These are phyloP conservation scores for Neocloeon triangulifer DNA, from an alignment of 1,140 invertebrate genomes.

Conservation along the genomic window DNA sequence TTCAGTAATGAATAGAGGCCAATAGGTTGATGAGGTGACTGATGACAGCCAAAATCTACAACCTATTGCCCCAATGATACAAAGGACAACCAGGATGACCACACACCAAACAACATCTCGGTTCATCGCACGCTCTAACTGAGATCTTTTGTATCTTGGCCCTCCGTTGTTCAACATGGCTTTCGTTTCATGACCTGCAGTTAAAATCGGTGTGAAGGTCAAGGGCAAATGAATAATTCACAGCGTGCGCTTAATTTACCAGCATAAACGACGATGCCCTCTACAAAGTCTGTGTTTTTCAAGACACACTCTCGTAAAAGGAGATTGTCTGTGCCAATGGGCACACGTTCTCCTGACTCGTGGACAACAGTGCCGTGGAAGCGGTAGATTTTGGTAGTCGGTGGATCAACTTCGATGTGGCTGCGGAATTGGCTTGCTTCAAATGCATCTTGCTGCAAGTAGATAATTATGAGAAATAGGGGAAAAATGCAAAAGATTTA, in stretches of 20 bases:
- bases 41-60: constrained; percentile 62
- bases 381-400: constrained; percentile 87
- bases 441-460: constrained; percentile 42
- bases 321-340: constrained; percentile 80
- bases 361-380: constrained; percentile 80
- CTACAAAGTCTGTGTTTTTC: constrained; percentile 82
- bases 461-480: too few relatives aligned
- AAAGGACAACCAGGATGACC: constrained; percentile 72
- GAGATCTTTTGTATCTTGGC: constrained; percentile 82
- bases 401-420: constrained; percentile 70
- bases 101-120: constrained; percentile 93
- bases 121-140: constrained; percentile 84
- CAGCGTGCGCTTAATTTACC: too few relatives aligned
- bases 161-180: constrained; percentile 95
- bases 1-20: constrained; percentile 35
- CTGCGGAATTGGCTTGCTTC: constrained; percentile 61
- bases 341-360: constrained; percentile 49
- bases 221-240: too few relatives aligned
- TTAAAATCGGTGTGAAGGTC: too few relatives aligned
- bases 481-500: background rate
- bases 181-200: constrained; percentile 82
- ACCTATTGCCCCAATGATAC: constrained; percentile 73
- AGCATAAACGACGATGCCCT: constrained; percentile 93
- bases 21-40: constrained; percentile 18
- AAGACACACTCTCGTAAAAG: constrained; percentile 81